These are phyloP conservation scores for Dromius quadrimaculatus DNA, from an alignment of 2,888 invertebrate species.

Conservation along the genomic window DNA sequence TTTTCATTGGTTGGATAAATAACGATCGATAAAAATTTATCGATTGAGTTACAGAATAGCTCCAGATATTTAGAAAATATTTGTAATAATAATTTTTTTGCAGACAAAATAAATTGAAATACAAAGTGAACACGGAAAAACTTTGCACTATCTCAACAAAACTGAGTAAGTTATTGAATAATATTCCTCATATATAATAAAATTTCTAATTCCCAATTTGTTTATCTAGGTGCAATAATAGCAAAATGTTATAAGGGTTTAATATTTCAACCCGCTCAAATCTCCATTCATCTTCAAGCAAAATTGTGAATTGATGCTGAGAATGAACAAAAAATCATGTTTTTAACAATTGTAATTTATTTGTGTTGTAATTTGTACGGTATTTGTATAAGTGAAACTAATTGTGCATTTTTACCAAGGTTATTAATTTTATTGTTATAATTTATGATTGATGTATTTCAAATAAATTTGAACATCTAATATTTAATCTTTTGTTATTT, in stretches of 20 bases:
- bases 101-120: slow-evolving; percentile 46
- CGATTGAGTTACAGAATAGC: no score
- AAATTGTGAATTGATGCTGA: slow-evolving; percentile 27
- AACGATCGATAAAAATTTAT: no score
- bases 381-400: not conserved
- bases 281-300: not conserved
- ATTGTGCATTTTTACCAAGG: slow-evolving; percentile 10
- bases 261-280: not conserved
- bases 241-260: slow-evolving; percentile 24
- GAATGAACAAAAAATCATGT: no score
- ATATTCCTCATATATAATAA: not conserved
- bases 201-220: not conserved
- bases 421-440: slow-evolving; percentile 16
- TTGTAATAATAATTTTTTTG: slow-evolving; percentile 13
- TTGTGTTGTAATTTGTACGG: not conserved
- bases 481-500: slow-evolving; percentile 15
- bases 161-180: slow-evolving; percentile 59
- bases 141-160: slow-evolving; percentile 57
- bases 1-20: no score
- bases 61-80: not conserved
- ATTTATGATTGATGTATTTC: slow-evolving; percentile 16
- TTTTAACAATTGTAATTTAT: slow-evolving; percentile 1
- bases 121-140: slow-evolving; percentile 52
- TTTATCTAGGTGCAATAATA: slow-evolving; percentile 3
- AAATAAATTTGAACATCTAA: not conserved